These are phyloP conservation scores for Parelbella ahira DNA, from an alignment of 2,888 invertebrate genomes.

Conservation along the genomic window DNA sequence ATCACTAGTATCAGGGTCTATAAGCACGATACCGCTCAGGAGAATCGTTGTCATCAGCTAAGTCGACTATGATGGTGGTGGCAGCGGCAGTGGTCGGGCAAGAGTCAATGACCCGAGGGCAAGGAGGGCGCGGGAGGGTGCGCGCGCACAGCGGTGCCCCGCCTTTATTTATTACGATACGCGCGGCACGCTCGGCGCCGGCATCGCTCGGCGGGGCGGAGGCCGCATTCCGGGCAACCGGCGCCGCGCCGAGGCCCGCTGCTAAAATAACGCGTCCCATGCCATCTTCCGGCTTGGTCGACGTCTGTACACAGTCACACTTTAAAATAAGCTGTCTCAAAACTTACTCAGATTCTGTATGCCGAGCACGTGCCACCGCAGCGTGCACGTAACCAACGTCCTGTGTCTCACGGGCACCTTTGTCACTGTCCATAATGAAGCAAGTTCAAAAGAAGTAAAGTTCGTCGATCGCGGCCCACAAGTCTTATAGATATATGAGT, in stretches of 20 bases:
- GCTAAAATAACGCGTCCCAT: slow-evolving; percentile 69
- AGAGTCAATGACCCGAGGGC: slow-evolving; percentile 75
- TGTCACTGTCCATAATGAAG: slow-evolving; percentile 56
- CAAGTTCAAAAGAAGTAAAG: slow-evolving; percentile 31
- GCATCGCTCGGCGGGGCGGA: slow-evolving; percentile 51
- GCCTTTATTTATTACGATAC: slow-evolving; percentile 80
- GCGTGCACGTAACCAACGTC: slow-evolving; percentile 50
- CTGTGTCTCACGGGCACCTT: slow-evolving; percentile 53
- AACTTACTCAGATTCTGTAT: slow-evolving; percentile 63
- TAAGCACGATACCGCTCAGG: slow-evolving; percentile 56
- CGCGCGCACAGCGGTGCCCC: slow-evolving; percentile 79
- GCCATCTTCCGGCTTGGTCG: slow-evolving; percentile 44
- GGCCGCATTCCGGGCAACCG: slow-evolving; percentile 70
- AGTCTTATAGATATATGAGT: slow-evolving; percentile 41
- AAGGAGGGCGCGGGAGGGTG: slow-evolving; percentile 62
- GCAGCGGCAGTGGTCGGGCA: slow-evolving; percentile 44
- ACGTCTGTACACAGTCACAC: slow-evolving; percentile 60
- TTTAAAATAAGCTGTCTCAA: slow-evolving; percentile 69
- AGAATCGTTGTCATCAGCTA: slow-evolving; percentile 63
- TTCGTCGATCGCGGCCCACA: slow-evolving; percentile 31
- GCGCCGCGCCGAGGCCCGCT: slow-evolving; percentile 68
- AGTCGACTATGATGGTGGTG: slow-evolving; percentile 42
- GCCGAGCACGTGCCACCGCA: slow-evolving; percentile 65
- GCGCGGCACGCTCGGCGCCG: slow-evolving; percentile 53
- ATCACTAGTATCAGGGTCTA: slow-evolving; percentile 28